phyloP scores from a whole-genome alignment of 2,113 vertebrate genomes.

The Rhabdomys dilectus region DNA sequence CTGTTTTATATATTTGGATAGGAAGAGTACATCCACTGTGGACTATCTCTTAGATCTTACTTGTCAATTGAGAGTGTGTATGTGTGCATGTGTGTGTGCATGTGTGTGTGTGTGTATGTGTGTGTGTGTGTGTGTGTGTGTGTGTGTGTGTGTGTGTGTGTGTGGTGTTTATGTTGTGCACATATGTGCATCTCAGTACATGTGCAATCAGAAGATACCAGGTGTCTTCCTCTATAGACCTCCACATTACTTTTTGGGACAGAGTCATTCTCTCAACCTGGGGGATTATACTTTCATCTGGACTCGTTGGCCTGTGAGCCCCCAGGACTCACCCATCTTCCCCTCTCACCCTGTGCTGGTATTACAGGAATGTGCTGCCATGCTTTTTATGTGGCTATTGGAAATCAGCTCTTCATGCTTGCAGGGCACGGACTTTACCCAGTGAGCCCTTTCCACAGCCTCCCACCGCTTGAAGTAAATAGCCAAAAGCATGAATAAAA shows the following conservation, averaged over 20 bases:
- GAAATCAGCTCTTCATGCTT: neutral
- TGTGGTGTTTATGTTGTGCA: neutral
- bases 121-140: neutral
- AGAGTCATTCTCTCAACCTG: neutral
- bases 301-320: neutral
- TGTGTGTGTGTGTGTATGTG: neutral
- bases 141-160: neutral
- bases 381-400: neutral
- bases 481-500: constrained; percentile 21
- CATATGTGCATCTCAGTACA: neutral
- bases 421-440: neutral
- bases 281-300: neutral
- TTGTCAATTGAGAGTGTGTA: neutral
- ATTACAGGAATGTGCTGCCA: neutral
- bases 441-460: neutral
- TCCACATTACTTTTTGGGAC: neutral
- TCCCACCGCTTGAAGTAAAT: neutral
- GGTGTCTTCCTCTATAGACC: neutral
- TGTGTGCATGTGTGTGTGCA: neutral
- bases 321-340: neutral
- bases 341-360: neutral
- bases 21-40: neutral
- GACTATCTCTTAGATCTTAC: neutral
- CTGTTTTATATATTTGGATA: neutral
- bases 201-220: neutral